Evolutionary conservation across 2,113 vertebrate genomes (phyloP), one percentile per base, ranked within the genome.

Genomic region (Oncorhynchus nerka): DNA sequence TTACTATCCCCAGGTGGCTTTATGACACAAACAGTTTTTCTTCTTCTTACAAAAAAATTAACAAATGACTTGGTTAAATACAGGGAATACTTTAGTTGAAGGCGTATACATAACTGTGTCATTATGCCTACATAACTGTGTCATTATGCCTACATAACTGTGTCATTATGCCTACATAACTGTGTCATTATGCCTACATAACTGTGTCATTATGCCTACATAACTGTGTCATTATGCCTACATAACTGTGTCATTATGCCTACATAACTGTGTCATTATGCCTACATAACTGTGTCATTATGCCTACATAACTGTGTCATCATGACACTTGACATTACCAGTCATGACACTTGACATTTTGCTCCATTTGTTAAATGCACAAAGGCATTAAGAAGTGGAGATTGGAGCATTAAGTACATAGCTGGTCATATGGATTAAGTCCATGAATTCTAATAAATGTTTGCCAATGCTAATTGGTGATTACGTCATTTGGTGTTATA

Each of bases 281-380:
- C n/a, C n/a, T 49, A 45, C 66, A 62, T 20, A 20, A 73, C 39
- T 45, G 5, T 48, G n/a, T 20, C 75, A 62, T 74, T 65, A 34
- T 19, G 61, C 39, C 67, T 71, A 45, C 51, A 70, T 64, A 68
- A 68, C 4, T 26, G 30, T 30, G 34, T 71, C 3, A 45, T 30
- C 34, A 59, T 68, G 30, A 69, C 74, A 75, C 74, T 66, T 68
- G 9, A 45, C 39, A 45, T 45, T 45, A 45, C 8, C 39, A 45
- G 39, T 45, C 8, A 45, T 45, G 39, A 45, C 39, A 45, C 39
- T 45, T 45, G 55, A 34, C 51, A 45, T 55, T 55, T 19, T 73
- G 48, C 71, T 74, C 73, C 70, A 61, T 64, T 5, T 28, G 32
- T 12, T 15, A 68, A 61, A 75, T 79, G 62, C 26, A 64, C 67